phyloP scores from a whole-genome alignment of 2,113 vertebrate genomes.

The Leptobrachium ailaonicum region DNA sequence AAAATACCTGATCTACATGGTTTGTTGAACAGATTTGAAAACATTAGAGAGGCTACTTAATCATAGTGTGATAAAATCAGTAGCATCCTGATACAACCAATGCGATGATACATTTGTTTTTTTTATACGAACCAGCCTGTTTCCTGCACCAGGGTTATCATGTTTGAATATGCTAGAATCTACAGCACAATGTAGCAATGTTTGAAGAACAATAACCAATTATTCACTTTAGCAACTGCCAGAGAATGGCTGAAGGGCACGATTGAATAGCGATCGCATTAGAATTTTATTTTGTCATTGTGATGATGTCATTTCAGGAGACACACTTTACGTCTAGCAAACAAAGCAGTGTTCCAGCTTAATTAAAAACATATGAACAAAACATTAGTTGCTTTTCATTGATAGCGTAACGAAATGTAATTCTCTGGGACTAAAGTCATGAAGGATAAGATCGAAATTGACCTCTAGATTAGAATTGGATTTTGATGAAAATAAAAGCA shows the following conservation, averaged over 20 bases:
- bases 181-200: constrained; percentile 29
- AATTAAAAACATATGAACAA: not conserved
- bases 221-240: constrained; percentile 36
- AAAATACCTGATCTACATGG: constrained; percentile 16
- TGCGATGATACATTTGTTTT: constrained; percentile 20
- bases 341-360: not conserved
- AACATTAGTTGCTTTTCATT: not conserved
- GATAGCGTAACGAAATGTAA: not conserved
- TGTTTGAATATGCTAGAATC: constrained; percentile 38
- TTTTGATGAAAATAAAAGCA: too few relatives aligned
- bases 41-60: constrained; percentile 25
- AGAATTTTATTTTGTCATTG: constrained; percentile 5
- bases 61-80: constrained; percentile 41
- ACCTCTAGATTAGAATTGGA: too few relatives aligned
- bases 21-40: constrained; percentile 31
- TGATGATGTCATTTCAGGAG: not conserved
- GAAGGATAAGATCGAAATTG: not conserved
- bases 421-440: not conserved
- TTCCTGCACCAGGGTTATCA: constrained; percentile 33
- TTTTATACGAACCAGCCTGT: constrained; percentile 25
- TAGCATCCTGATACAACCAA: constrained; percentile 28
- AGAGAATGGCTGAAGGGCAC: constrained; percentile 30
- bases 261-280: constrained; percentile 25
- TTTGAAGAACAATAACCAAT: constrained; percentile 38
- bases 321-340: not conserved